Base-by-base conservation (phyloP, 2,888 invertebrate species). In the Hetaerina titia region DNA sequence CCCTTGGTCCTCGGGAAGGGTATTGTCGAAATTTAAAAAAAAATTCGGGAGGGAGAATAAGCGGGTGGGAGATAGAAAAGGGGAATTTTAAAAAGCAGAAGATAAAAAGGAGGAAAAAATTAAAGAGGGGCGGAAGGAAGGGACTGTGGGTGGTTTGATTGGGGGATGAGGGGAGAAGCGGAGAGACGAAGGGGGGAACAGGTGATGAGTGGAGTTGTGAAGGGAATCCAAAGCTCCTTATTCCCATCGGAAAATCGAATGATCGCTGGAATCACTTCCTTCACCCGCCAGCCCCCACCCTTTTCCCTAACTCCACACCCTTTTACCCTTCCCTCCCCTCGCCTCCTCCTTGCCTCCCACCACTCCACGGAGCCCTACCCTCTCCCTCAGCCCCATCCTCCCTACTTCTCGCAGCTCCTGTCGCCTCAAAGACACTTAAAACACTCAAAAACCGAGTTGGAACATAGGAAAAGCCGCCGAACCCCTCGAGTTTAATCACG, bases 401-500 rank as follows among this genome's bases (percentile, higher is more conserved):
- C 45, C 45, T 45, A 45, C 45, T 31, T 11, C 81, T 81, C 81
- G 31, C 81, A 81, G 81, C 90, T 63, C 63, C 69, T 31, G 92
- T 74, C 92, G 92, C 69, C 92, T 69, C 92, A 74, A 74, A 92
- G 74, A 92, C 69, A 92, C 92, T 92, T 56, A 89, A 89, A 89
- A 89, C 89, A 89, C 89, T 89, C 90, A 74, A 74, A 69, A 92
- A 92, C 56, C 92, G 56, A 92, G 92, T 74, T 57, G 92, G 92
- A 69, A 92, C 92, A 92, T 56, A 92, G 92, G 92, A 45, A 92
- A 92, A 92, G 74, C 92, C 92, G 92, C 92, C 92, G 92, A 69
- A 13, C 69, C 81, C 45, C 92, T 92, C 92, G 74, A 92, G 92
- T 74, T 92, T 92, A 92, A 92, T 92, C 69, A 92, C 92, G 92